Conservation (phyloP, 2,888 invertebrate genomes). For the Tubulanus polymorphus region DNA sequence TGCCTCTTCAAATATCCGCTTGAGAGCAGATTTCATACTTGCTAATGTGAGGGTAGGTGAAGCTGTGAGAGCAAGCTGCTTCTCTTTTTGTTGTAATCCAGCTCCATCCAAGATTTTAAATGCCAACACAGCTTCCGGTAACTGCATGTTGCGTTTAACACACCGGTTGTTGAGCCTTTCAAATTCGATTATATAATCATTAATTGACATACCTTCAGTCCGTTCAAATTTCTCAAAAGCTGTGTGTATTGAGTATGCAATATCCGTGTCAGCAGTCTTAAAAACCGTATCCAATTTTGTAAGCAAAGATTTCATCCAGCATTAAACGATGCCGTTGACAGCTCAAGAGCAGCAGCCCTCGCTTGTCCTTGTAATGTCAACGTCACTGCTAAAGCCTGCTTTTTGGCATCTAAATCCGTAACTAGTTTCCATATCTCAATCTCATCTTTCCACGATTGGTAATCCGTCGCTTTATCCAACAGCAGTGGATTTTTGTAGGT, state of each 20-base stretch:
- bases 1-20: not conserved
- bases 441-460: constrained; percentile 8
- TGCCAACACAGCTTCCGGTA: constrained; percentile 1
- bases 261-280: constrained; percentile 1
- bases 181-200: constrained; percentile 4
- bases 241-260: constrained; percentile 4
- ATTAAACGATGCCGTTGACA: not conserved
- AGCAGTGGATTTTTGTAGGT: not conserved
- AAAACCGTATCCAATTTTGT: not conserved
- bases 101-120: constrained; percentile 4
- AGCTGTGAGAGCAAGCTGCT: not conserved
- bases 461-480: not conserved
- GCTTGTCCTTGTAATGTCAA: constrained; percentile 5
- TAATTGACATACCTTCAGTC: not conserved
- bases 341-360: constrained; percentile 5
- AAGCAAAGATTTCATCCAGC: constrained; percentile 2
- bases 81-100: not conserved
- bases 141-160: not conserved
- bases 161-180: not conserved
- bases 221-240: constrained; percentile 3
- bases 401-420: constrained; percentile 6
- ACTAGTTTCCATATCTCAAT: constrained; percentile 6
- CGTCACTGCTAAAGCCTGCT: constrained; percentile 7
- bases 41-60: not conserved
- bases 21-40: not conserved